Conservation (phyloP, 2,797 vertebrate species). For the Hephaestus fuliginosus region DNA sequence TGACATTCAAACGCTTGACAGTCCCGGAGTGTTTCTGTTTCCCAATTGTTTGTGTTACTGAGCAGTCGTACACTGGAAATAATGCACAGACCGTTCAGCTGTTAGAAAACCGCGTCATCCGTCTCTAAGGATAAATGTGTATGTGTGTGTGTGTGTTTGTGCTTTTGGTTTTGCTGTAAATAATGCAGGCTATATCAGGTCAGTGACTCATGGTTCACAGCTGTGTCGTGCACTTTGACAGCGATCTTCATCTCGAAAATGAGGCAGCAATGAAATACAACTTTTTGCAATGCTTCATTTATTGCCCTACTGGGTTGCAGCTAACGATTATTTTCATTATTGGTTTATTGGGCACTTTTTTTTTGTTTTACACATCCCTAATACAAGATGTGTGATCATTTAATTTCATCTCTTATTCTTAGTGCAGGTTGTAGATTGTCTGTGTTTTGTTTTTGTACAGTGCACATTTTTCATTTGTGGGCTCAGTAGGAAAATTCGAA, state of each 20-base stretch:
- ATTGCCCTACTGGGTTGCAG: not conserved
- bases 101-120: conserved; percentile 14
- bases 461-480: not conserved
- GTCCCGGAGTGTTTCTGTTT: not conserved
- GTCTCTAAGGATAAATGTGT: conserved; percentile 1
- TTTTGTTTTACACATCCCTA: not conserved
- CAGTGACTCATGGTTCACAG: conserved; percentile 48
- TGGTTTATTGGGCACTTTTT: not conserved
- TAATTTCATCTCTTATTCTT: conserved; percentile 23
- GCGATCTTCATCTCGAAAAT: not conserved
- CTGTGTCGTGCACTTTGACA: conserved; percentile 14
- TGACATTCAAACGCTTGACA: conserved; percentile 5
- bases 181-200: conserved; percentile 47
- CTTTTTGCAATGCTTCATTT: no score
- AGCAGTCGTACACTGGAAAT: conserved; percentile 33
- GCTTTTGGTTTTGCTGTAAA: conserved; percentile 37
- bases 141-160: conserved; percentile 7
- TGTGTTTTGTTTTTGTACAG: not conserved
- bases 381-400: not conserved
- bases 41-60: conserved; percentile 19
- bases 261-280: not conserved
- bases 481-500: no score
- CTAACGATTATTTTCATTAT: not conserved
- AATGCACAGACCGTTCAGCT: conserved; percentile 4
- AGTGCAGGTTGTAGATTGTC: conserved; percentile 12